Evolutionary conservation across 1,140 invertebrate genomes (phyloP), one percentile per base, ranked within the genome.

Genomic region (Diorhabda sublineata): DNA sequence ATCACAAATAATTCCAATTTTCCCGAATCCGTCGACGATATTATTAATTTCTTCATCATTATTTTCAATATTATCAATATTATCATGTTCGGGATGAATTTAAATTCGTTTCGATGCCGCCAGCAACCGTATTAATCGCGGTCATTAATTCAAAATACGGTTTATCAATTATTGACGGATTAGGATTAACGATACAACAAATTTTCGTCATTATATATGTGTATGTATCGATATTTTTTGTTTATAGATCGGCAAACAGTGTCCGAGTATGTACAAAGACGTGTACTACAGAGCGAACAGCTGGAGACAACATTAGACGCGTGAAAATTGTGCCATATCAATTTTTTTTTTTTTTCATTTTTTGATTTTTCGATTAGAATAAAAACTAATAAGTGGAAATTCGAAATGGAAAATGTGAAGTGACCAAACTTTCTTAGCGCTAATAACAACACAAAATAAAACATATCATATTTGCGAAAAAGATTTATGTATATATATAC

Each of bases 231-330:
- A 26, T 26, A 26, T 62, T 64, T 78, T 73, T 82, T 76, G 78
- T 61, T 87, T 86, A 70, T 84, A 87, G 85, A 82, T 84, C 66
- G 88, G 88, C 66, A 93, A 93, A 81, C 90, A 91, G 76, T 94
- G 92, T 81, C 91, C 92, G 64, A 93, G 90, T 76, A 93, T 94
- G 92, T 89, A 93, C 84, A 89, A 89, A 80, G 90, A 93, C 78
- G 90, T 93, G 81, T 91, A 93, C 83, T 94, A 94, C 81, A 92
- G 92, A 89, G 88, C 88, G 72, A 89, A 89, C 83, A 89, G 84
- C 82, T 89, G 88, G 88, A 89, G 87, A 80, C 87, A 89, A 75
- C 88, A 89, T 81, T 89, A 78, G 78, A 63, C 9, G 6, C 26
- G 45, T 44, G 26, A 42, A 5, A 3, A 2, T 45, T 63, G 45